Percentiles rank a stretch among this genome's conserved stretches.
Evolutionary conservation across 2,888 invertebrate species (phyloP).

Genomic region (Pteria penguin): DNA sequence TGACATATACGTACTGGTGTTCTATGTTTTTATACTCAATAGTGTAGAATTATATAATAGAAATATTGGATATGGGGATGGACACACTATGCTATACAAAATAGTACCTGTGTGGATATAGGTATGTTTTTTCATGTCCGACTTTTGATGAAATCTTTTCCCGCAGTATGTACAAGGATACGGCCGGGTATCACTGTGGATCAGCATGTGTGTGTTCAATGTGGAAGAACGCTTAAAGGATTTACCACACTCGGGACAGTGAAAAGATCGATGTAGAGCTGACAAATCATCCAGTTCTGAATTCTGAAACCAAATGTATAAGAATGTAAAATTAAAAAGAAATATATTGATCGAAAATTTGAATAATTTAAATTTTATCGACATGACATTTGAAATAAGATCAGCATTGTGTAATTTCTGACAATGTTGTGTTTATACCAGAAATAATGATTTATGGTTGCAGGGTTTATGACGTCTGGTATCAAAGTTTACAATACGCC

Average conservation of each 20-base stretch:
- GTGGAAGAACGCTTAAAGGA: slow-evolving; percentile 97
- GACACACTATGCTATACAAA: neutral
- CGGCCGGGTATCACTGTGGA: slow-evolving; percentile 97
- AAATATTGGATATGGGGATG: too few species aligned
- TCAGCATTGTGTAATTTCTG: too few species aligned
- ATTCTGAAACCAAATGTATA: slow-evolving; percentile 6
- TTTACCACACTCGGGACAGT: slow-evolving; percentile 99
- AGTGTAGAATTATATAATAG: too few species aligned
- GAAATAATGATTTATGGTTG: too few species aligned
- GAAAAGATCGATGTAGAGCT: slow-evolving; percentile 53
- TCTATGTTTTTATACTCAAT: too few species aligned
- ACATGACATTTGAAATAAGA: too few species aligned
- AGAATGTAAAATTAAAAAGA: neutral
- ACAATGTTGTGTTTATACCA: too few species aligned
- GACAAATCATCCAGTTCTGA: slow-evolving; percentile 14
- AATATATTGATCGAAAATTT: too few species aligned
- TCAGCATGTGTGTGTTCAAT: slow-evolving; percentile 96
- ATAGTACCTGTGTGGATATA: slow-evolving; percentile 92
- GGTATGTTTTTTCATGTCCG: slow-evolving; percentile 99
- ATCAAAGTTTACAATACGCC: too few species aligned
- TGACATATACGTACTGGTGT: too few species aligned
- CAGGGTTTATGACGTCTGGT: too few species aligned
- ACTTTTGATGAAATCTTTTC: slow-evolving; percentile 99
- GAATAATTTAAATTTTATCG: too few species aligned
- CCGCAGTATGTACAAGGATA: slow-evolving; percentile 99